Conservation (phyloP, 2,797 vertebrate species). For the Enteromius mattozi region DNA sequence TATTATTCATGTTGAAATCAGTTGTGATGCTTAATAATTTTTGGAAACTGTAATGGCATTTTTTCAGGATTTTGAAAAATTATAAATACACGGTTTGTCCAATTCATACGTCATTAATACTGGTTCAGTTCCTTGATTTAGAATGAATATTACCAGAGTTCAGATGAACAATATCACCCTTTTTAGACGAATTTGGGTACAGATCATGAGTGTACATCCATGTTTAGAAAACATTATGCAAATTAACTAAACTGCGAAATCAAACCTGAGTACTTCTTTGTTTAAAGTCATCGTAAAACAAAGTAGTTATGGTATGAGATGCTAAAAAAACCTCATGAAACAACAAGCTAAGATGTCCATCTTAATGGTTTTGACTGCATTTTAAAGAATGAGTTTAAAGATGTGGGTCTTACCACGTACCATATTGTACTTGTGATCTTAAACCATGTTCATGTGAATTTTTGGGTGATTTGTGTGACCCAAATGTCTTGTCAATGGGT, state of each 20-base stretch:
- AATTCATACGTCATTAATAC: neutral
- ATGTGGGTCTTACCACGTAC: neutral
- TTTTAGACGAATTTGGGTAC: too few relatives aligned
- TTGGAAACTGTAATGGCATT: neutral
- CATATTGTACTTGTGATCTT: neutral
- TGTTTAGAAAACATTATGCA: too few relatives aligned
- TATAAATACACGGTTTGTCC: neutral
- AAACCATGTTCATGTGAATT: conserved; percentile 35
- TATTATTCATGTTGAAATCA: neutral
- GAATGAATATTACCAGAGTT: neutral
- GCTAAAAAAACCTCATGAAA: too few relatives aligned
- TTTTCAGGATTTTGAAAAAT: neutral
- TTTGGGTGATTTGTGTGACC: conserved; percentile 44
- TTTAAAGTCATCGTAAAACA: neutral
- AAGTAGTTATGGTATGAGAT: too few relatives aligned
- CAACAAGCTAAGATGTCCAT: neutral
- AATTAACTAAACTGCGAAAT: too few relatives aligned
- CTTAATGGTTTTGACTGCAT: neutral
- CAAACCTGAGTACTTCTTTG: too few relatives aligned
- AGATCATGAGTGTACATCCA: too few relatives aligned
- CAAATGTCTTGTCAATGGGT: conserved; percentile 20
- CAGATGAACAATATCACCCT: too few relatives aligned
- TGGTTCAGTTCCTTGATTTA: neutral
- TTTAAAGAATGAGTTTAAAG: neutral
- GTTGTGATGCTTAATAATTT: neutral